phyloP scores from a whole-genome alignment of 2,888 invertebrate species.

The Caenorhabditis uteleia region DNA sequence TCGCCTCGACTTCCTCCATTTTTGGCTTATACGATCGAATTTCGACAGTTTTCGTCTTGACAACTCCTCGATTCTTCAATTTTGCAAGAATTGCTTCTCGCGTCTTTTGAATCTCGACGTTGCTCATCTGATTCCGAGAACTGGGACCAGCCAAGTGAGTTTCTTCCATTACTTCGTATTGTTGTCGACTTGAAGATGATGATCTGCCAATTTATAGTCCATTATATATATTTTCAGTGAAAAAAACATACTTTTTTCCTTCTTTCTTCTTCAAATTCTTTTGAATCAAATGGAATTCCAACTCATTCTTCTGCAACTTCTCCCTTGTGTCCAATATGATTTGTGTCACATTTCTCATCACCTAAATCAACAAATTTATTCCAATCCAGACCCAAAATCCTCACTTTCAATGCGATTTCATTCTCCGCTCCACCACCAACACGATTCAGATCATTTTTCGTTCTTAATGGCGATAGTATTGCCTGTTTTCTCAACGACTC shows the following conservation, averaged over 20 bases:
- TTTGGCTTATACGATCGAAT: constrained; percentile 7
- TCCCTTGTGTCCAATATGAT: constrained; percentile 28
- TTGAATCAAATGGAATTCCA: neutral
- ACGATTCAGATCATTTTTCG: constrained; percentile 10
- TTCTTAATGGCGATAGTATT: constrained; percentile 23
- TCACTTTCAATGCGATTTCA: constrained; percentile 31
- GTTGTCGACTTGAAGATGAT: too few species aligned
- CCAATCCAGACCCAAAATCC: too few species aligned
- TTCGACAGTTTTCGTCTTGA: constrained; percentile 12
- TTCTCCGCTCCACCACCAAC: constrained; percentile 13
- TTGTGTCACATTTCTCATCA: constrained; percentile 30
- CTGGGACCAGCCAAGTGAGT: too few species aligned
- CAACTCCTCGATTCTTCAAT: constrained; percentile 16
- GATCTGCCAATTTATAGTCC: too few species aligned
- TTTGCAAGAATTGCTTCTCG: constrained; percentile 7
- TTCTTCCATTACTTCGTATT: too few species aligned
- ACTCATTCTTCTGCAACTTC: constrained; percentile 18
- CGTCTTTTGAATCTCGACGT: too few species aligned
- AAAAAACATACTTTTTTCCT: too few species aligned
- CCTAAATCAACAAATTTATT: too few species aligned
- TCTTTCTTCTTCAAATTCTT: too few species aligned
- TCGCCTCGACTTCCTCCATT: neutral
- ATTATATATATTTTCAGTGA: too few species aligned
- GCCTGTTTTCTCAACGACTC: constrained; percentile 14
- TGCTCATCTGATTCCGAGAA: too few species aligned